Evolutionary conservation across 1,140 invertebrate species (phyloP), one percentile per base, ranked within the genome.

Genomic region (Megalonaias nervosa): DNA sequence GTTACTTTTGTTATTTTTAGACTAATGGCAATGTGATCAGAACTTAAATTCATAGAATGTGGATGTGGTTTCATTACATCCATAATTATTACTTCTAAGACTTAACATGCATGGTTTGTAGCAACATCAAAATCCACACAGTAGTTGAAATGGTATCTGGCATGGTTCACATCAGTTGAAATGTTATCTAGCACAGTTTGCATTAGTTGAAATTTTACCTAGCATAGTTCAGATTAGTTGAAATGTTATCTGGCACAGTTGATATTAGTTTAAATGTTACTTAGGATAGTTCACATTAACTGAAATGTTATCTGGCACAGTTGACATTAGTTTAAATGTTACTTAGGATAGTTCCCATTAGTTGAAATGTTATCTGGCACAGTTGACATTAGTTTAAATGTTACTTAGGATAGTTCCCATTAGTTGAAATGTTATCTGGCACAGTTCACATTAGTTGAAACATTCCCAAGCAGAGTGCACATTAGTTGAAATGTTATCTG

Each of bases 141-240:
- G 1, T 31, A 31, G 26, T 2, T 31, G 26, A 2, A 31, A 99
- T 93, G 81, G 97, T 99, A 72, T 99, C 93, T 56, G 99, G 92
- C 26, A 97, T 98, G 67, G 98, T 99, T 93, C 99, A 98, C 86
- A 99, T 91, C 66, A 99, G 92, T 90, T 99, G 98, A 66, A 97
- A 96, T 81, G 99, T 94, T 85, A 31, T 31, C 2, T 31, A 31
- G 26, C 26, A 31, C 26, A 31, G 26, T 31, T 31, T 4, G 4
- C 26, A 3, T 31, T 31, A 31, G 26, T 31, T 31, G 2, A 31
- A 31, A 31, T 2, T 1, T 31, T 31, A 31, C 2, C 26, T 31
- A 2, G 1, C 0, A 67, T 5, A n/a, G 19, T 17, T 19, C 3
- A 70, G 6, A 73, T 14, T 31, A 67, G 15, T 19, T 69, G 23